Conservation (phyloP, 2,797 vertebrate genomes). For the Chromobotia macracanthus region DNA sequence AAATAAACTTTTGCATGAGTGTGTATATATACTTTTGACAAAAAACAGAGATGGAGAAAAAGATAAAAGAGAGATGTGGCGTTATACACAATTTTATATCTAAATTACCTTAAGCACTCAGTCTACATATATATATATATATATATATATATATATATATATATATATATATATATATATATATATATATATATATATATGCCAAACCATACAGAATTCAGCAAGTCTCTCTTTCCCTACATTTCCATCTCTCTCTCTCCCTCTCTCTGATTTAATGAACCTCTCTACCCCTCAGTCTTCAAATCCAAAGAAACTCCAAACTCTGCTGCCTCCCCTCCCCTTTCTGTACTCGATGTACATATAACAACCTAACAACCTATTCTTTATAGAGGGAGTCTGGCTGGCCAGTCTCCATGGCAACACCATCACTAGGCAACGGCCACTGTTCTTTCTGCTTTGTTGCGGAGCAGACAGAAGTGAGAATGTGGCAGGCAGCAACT, state of each 20-base stretch:
- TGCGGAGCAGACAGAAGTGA: slow-evolving; percentile 64
- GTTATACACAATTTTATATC: slow-evolving; percentile 71
- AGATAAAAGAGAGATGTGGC: slow-evolving; percentile 35
- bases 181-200: too few species aligned
- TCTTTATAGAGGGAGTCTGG: slow-evolving; percentile 80
- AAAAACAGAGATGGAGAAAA: slow-evolving; percentile 43
- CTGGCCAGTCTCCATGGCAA: slow-evolving; percentile 84
- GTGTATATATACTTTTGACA: slow-evolving; percentile 38
- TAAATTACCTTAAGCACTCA: slow-evolving; percentile 66
- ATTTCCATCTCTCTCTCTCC: slow-evolving; percentile 55
- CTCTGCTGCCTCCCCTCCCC: slow-evolving; percentile 53
- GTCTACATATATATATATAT: too few species aligned
- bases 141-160: too few species aligned
- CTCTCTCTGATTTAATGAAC: slow-evolving; percentile 70
- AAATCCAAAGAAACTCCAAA: slow-evolving; percentile 56
- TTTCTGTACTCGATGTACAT: slow-evolving; percentile 75
- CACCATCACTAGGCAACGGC: slow-evolving; percentile 85
- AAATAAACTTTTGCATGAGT: slow-evolving; percentile 13
- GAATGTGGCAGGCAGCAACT: slow-evolving; percentile 52
- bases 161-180: too few species aligned
- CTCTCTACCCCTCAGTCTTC: slow-evolving; percentile 61
- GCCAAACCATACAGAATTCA: slow-evolving; percentile 77
- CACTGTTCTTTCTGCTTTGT: slow-evolving; percentile 74
- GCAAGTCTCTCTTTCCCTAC: slow-evolving; percentile 55
- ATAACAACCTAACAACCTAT: slow-evolving; percentile 81